These are phyloP conservation scores for Eilema sororculum DNA, from an alignment of 2,888 invertebrate species.

Conservation along the genomic window DNA sequence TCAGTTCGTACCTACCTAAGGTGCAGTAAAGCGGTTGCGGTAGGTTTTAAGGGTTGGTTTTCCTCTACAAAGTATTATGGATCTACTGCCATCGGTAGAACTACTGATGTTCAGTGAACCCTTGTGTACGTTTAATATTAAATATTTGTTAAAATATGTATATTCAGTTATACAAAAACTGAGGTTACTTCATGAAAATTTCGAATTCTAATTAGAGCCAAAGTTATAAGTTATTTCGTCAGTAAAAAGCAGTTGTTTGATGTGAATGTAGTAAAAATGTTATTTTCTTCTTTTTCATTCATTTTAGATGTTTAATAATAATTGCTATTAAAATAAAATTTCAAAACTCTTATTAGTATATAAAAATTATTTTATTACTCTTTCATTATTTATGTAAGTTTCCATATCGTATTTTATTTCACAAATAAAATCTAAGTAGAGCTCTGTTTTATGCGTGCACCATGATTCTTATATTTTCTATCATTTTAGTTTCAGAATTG, in stretches of 20 bases:
- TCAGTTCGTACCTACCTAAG: no score
- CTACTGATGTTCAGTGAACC: background rate
- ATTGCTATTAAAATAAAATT: background rate
- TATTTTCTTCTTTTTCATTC: background rate
- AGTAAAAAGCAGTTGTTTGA: background rate
- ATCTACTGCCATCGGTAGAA: background rate
- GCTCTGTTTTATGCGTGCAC: background rate
- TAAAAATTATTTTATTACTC: background rate
- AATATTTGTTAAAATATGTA: background rate
- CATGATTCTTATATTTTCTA: background rate
- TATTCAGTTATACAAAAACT: background rate
- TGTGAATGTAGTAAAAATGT: background rate
- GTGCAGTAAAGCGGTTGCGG: no score
- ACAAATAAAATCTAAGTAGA: no score
- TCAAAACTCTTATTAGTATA: background rate
- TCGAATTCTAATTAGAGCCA: background rate
- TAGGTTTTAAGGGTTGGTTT: no score
- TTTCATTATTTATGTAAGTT: background rate
- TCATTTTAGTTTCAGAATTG: slow-evolving; percentile 9
- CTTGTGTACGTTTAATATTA: background rate
- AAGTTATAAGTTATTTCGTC: background rate
- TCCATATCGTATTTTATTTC: background rate
- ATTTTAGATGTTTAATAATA: background rate
- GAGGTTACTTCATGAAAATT: background rate
- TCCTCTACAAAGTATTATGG: no score